Conservation (phyloP, 2,797 vertebrate species). For the Passerculus sandwichensis region DNA sequence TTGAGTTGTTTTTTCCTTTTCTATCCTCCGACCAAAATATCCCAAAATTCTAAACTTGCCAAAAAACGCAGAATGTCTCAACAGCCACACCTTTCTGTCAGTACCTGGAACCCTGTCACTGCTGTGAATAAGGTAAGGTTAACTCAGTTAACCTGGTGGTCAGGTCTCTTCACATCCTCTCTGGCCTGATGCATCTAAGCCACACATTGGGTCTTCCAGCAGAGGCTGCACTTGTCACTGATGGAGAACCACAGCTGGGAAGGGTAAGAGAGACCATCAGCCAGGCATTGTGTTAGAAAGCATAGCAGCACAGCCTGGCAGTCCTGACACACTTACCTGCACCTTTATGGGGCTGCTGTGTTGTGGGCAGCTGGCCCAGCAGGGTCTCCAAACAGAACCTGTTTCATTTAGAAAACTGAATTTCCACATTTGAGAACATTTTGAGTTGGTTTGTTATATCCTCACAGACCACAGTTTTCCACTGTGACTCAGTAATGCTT, state of each 20-base stretch:
- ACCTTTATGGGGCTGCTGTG: neutral
- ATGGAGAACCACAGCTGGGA: neutral
- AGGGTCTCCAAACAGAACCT: neutral
- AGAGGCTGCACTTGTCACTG: neutral
- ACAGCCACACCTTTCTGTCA: neutral
- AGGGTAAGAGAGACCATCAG: neutral
- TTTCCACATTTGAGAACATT: neutral
- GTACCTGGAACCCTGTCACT: neutral
- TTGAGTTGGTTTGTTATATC: neutral
- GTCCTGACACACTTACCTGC: neutral
- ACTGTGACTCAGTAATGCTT: neutral
- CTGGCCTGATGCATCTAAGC: neutral
- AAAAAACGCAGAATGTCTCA: neutral
- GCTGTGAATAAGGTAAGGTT: neutral
- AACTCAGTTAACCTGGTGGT: neutral
- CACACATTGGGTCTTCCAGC: neutral
- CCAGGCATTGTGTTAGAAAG: neutral
- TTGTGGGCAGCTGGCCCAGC: neutral
- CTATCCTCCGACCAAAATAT: neutral
- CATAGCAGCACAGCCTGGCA: neutral
- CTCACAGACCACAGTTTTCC: neutral
- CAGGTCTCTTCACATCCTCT: neutral
- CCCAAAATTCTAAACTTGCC: neutral
- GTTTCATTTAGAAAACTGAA: neutral
- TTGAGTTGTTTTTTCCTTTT: neutral